Conservation (phyloP, 2,888 invertebrate species). For the Odiellus spinosus region DNA sequence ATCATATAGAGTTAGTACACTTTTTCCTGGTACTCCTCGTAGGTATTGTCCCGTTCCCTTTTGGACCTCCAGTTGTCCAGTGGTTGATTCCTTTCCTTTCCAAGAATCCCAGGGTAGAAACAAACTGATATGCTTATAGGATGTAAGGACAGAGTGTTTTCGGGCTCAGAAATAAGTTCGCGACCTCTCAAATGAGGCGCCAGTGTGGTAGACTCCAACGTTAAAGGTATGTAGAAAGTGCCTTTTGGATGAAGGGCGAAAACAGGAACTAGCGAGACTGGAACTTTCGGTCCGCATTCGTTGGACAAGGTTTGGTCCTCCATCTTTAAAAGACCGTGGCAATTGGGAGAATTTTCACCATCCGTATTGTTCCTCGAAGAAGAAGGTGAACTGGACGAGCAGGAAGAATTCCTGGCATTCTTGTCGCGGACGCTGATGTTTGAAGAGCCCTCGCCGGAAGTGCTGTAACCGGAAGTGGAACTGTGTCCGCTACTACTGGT, state of each 20-base stretch:
- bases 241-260: constrained; percentile 82
- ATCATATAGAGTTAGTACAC: too few species aligned
- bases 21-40: too few species aligned
- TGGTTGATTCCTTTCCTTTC: too few species aligned
- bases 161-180: constrained; percentile 34
- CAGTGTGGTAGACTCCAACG: constrained; percentile 52
- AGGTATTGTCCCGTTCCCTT: too few species aligned
- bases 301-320: constrained; percentile 4
- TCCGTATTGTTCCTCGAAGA: constrained; percentile 15
- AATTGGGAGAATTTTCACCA: constrained; percentile 9
- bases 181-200: constrained; percentile 33
- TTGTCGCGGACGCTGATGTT: background rate
- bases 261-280: constrained; percentile 51
- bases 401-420: background rate
- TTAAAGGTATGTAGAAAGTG: constrained; percentile 70
- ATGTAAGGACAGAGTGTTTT: constrained; percentile 40
- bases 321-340: constrained; percentile 5
- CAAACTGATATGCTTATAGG: constrained; percentile 71
- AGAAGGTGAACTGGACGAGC: too few species aligned
- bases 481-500: constrained; percentile 11
- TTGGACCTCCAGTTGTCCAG: too few species aligned
- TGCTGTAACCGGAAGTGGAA: constrained; percentile 14
- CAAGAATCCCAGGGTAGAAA: constrained; percentile 14
- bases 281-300: constrained; percentile 5
- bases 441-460: constrained; percentile 9